Evolutionary conservation across 2,113 vertebrate species (phyloP).

Genomic region (Limanda limanda): DNA sequence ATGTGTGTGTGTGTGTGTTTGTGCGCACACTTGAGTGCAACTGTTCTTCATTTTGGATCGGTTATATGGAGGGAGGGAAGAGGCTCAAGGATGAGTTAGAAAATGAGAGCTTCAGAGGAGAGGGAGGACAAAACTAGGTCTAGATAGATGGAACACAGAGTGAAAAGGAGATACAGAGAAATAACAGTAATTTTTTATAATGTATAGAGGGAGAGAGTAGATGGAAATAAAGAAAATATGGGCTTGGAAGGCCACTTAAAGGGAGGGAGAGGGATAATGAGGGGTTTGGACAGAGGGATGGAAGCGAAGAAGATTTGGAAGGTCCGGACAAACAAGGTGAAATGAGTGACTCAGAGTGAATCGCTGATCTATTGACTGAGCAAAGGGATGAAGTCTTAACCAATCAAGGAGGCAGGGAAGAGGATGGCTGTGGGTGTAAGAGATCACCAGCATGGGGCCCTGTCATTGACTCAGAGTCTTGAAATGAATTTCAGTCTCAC

Average conservation of each 20-base stretch:
- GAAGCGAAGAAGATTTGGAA: slow-evolving; percentile 31
- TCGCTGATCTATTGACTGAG: slow-evolving; percentile 26
- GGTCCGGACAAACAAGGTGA: slow-evolving; percentile 26
- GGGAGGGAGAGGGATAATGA: slow-evolving; percentile 1
- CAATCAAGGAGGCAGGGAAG: slow-evolving; percentile 16
- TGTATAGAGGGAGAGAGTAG: background rate
- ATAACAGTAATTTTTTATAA: slow-evolving; percentile 5
- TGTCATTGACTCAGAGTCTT: slow-evolving; percentile 36
- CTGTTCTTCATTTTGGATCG: slow-evolving; percentile 5
- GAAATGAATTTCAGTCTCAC: slow-evolving; percentile 23
- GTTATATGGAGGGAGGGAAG: background rate
- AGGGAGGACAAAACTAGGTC: slow-evolving; percentile 26
- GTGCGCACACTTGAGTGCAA: background rate
- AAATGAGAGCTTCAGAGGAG: slow-evolving; percentile 30
- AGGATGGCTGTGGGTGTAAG: background rate
- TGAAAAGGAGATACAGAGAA: slow-evolving; percentile 12
- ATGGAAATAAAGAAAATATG: slow-evolving; percentile 27
- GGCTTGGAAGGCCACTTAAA: background rate
- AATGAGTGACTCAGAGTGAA: slow-evolving; percentile 14
- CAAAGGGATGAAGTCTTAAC: slow-evolving; percentile 28
- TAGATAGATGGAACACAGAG: slow-evolving; percentile 18
- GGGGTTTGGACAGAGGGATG: background rate
- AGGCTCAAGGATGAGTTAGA: slow-evolving; percentile 27
- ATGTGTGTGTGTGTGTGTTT: background rate
- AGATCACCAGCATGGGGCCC: background rate